Conservation (phyloP, 2,888 invertebrate species). For the Anodontia alba region DNA sequence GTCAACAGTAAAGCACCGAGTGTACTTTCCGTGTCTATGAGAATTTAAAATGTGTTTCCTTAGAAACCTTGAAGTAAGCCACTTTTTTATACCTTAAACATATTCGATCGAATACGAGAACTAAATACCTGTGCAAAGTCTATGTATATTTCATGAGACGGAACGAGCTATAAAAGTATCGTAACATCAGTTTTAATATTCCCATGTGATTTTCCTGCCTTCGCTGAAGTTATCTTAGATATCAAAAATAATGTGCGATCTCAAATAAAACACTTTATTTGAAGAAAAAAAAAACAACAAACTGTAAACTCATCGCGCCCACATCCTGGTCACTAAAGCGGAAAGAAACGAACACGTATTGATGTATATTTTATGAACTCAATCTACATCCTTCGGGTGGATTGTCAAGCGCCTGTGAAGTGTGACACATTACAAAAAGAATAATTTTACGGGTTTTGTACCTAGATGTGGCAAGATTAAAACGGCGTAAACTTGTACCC, state of each 20-base stretch:
- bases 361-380: constrained; percentile 9
- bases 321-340: neutral
- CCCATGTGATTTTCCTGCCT: too few relatives aligned
- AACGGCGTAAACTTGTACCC: neutral
- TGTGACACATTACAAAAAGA: constrained; percentile 4
- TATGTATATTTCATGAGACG: constrained; percentile 2
- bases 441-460: constrained; percentile 1
- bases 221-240: too few relatives aligned
- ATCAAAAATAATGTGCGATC: too few relatives aligned
- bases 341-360: constrained; percentile 2
- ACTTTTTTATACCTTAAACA: too few relatives aligned
- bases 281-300: too few relatives aligned
- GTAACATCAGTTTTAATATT: too few relatives aligned
- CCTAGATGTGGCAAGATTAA: constrained; percentile 1
- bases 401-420: neutral
- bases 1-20: neutral
- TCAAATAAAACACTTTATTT: too few relatives aligned
- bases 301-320: too few relatives aligned
- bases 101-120: too few relatives aligned
- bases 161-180: neutral
- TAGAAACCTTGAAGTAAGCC: too few relatives aligned
- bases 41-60: too few relatives aligned
- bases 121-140: too few relatives aligned
- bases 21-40: neutral
- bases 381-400: constrained; percentile 1